Percentiles rank a stretch among this genome's conserved stretches.
phyloP scores from a whole-genome alignment of 2,113 vertebrate genomes.

The Mionectes macconnelli region DNA sequence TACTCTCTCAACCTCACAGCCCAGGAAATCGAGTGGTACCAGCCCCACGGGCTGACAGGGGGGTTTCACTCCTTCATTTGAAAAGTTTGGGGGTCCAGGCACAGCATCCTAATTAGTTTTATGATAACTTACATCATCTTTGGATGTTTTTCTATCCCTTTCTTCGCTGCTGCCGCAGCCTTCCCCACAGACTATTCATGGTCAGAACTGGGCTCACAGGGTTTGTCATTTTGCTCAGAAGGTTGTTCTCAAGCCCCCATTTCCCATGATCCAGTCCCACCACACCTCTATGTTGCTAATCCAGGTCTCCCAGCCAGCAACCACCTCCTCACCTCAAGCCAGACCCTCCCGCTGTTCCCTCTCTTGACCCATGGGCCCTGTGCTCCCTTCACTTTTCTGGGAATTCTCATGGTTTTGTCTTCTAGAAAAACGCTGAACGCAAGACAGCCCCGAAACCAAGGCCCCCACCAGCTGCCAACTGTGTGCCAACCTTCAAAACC shows the following conservation, averaged over 20 bases:
- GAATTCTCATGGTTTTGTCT: neutral
- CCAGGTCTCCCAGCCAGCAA: neutral
- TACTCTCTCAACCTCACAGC: neutral
- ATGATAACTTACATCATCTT: neutral
- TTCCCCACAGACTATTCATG: neutral
- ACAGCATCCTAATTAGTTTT: neutral
- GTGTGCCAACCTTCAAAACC: constrained; percentile 78
- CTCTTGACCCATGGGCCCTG: neutral
- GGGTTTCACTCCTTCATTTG: neutral
- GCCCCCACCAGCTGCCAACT: constrained; percentile 74
- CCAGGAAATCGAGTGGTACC: neutral
- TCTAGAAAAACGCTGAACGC: constrained; percentile 47
- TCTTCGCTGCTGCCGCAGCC: neutral
- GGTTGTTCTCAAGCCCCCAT: neutral
- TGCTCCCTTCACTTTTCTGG: fast-evolving
- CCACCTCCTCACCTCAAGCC: neutral
- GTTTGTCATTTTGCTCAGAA: neutral
- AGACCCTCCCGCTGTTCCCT: neutral
- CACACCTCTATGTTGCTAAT: neutral
- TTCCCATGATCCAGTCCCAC: neutral
- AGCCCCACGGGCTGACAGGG: neutral
- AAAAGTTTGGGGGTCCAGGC: neutral
- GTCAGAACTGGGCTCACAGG: neutral
- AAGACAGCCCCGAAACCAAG: constrained; percentile 15
- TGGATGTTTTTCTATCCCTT: neutral